These are phyloP conservation scores for Carposina sasakii DNA, from an alignment of 1,140 invertebrate species.

Conservation along the genomic window DNA sequence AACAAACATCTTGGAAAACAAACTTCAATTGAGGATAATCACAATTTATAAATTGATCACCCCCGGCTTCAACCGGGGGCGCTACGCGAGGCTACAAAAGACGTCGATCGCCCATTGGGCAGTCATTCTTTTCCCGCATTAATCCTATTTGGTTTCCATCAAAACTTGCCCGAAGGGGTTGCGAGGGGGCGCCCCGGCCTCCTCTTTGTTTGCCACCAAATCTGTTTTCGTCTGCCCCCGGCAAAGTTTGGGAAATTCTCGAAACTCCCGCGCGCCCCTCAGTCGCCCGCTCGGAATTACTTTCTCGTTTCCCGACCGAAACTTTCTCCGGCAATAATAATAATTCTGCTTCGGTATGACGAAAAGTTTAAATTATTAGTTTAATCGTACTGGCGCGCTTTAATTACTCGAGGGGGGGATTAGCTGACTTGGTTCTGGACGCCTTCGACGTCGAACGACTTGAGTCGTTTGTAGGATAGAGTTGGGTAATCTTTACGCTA, in stretches of 20 bases:
- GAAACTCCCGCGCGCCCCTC: conserved; percentile 29
- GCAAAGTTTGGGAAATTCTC: conserved; percentile 51
- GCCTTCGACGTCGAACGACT: too few species aligned
- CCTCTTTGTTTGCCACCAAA: conserved; percentile 55
- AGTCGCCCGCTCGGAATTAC: conserved; percentile 48
- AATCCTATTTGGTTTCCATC: conserved; percentile 68
- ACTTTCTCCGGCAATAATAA: conserved; percentile 60
- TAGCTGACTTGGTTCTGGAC: conserved; percentile 28
- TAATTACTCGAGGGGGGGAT: conserved; percentile 49
- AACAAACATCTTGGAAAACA: too few species aligned
- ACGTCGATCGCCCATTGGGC: conserved; percentile 31
- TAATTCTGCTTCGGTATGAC: conserved; percentile 61
- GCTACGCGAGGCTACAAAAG: too few species aligned
- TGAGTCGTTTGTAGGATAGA: too few species aligned
- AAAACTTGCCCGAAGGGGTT: conserved; percentile 61
- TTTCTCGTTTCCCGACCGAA: conserved; percentile 53
- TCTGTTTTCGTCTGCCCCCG: conserved; percentile 59
- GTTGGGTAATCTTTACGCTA: too few species aligned
- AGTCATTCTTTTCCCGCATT: conserved; percentile 60
- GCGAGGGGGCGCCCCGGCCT: conserved; percentile 10
- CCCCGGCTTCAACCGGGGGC: too few species aligned
- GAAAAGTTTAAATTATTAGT: conserved; percentile 70
- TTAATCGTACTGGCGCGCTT: conserved; percentile 58
- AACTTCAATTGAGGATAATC: too few species aligned
- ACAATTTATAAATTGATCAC: too few species aligned